Conservation (phyloP, 2,888 invertebrate species). For the Frankliniella intonsa region DNA sequence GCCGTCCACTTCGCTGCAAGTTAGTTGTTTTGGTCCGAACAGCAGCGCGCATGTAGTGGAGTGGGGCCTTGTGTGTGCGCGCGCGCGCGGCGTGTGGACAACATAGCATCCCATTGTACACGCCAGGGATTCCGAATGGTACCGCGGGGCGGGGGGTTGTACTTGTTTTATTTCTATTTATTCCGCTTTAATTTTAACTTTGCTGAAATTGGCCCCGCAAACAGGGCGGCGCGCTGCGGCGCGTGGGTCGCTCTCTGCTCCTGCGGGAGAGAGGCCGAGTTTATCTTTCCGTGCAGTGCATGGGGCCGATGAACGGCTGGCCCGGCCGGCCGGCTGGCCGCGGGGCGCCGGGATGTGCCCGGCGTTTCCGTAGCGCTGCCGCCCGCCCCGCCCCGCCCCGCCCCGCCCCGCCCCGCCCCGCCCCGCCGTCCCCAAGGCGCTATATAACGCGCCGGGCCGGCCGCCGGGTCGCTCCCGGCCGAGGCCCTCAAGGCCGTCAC, state of each 20-base stretch:
- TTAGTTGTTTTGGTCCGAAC: too few relatives aligned
- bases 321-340: neutral
- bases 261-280: neutral
- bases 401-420: too few relatives aligned
- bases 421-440: too few relatives aligned
- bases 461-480: neutral
- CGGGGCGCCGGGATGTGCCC: neutral
- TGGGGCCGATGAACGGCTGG: neutral
- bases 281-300: neutral
- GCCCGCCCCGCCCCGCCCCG: too few relatives aligned
- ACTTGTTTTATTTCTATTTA: too few relatives aligned
- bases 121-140: too few relatives aligned
- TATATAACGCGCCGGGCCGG: neutral
- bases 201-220: too few relatives aligned
- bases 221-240: neutral
- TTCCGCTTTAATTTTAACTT: too few relatives aligned
- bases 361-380: neutral
- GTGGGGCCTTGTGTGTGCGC: too few relatives aligned
- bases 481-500: neutral
- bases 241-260: neutral
- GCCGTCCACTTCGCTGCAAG: neutral
- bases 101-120: neutral
- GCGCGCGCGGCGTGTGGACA: neutral
- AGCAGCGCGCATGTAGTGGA: too few relatives aligned
- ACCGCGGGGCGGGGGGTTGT: too few relatives aligned